Evolutionary conservation across 2,113 vertebrate genomes (phyloP), one percentile per base, ranked within the genome.

Genomic region (Chaetorhynchus papuensis): DNA sequence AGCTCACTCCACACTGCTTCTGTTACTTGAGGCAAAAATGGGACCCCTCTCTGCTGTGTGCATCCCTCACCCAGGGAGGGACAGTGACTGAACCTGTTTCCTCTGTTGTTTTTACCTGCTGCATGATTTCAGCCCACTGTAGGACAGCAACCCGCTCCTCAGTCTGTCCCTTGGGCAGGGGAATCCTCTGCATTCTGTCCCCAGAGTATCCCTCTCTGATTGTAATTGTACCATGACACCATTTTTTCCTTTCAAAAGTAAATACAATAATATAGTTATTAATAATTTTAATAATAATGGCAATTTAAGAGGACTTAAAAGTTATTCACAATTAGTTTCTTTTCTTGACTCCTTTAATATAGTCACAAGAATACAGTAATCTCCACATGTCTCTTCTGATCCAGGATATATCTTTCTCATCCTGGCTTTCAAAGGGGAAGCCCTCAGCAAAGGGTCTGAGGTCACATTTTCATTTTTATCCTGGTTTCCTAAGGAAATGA

Each of bases 401-500:
- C 47, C 59, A 37, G 70, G 27, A 61, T 70, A 24, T 86, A 64
- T 71, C 52, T 54, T 88, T 88, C 57, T 91, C 52, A 71, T 63
- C n/a, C 7, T 47, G 45, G 41, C 18, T 90, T 94, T 91, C 76
- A 93, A 92, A 95, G 80, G 15, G 68, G 68, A 89, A 91, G 89
- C 83, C 88, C 78, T 93, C 75, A 72, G 92, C 82, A 71, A 81
- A 95, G 77, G 69, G 47, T 92, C 93, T 84, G 83, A 81, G 94
- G 95, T 97, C 89, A 92, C 39, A 23, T 89, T 93, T 92, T 95
- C 93, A 93, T 96, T 97, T 96, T 83, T 93, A 92, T 87, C 86
- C 87, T 87, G 27, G 33, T 96, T 78, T 95, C 92, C 72, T 87
- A 83, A 88, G 92, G 93, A 92, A 94, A 85, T 69, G 31, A 94